Evolutionary conservation across 2,888 invertebrate genomes (phyloP), one percentile per base, ranked within the genome.

Genomic region (Dione juno): DNA sequence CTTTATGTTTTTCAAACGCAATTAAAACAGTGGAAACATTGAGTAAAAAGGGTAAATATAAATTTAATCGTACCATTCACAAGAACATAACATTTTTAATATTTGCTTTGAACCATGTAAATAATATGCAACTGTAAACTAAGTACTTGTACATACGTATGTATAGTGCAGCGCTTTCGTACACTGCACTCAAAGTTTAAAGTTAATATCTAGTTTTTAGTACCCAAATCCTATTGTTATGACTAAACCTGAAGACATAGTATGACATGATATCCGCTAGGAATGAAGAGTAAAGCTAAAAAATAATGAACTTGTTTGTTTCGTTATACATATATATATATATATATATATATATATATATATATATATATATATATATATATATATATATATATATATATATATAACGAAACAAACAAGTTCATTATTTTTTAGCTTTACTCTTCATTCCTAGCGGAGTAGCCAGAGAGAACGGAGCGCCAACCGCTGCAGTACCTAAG

Each of bases 1-100:
- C 48, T 37, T 43, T 66, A 64, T 50, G 28, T 54, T 57, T 66
- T 57, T 66, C 66, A 66, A 57, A 66, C 45, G 57, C 66, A 66
- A 57, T 57, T 57, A 54, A 57, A 66, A 7, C 37, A 5, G 8
- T 48, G 66, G 57, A 21, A 57, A 35, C 66, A 57, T 66, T 48
- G 57, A 54, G 57, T 66, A 40, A 66, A 66, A 64, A 64, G 50
- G 40, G 64, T 52, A 52, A 40, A 64, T 64, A 64, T n/a, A 52
- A 64, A 40, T 64, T 52, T 64, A 64, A 64, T 64, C 37, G 50
- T 52, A 66, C 66, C 45, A 66, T 45, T 66, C 57, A 48, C 14
- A 57, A 19, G 19, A 37, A 57, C 37, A 66, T 57, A 45, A 48
- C 45, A 64, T 64, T 64, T 64, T 50, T 50, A 50, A 40, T 28